A percentile compares a stretch with the other conserved stretches of the same genome.
Evolutionary conservation across 1,140 invertebrate species (phyloP).

Genomic region (Cataglyphis hispanica): DNA sequence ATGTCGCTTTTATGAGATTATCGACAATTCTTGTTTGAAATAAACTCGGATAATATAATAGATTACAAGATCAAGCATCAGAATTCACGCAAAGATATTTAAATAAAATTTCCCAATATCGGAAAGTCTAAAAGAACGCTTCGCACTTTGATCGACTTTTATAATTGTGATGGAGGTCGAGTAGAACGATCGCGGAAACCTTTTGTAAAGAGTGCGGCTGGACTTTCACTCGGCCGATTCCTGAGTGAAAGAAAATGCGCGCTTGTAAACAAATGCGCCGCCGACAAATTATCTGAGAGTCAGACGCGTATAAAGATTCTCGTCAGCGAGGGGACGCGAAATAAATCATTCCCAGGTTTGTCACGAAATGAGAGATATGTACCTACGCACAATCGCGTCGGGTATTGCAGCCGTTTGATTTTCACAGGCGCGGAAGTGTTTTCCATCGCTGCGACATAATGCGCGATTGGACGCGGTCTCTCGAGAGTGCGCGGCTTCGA

Average conservation of each 20-base stretch:
- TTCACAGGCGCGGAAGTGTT: slow-evolving; percentile 60
- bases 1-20: slow-evolving; percentile 37
- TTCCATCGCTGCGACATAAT: slow-evolving; percentile 42
- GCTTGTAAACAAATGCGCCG: slow-evolving; percentile 22
- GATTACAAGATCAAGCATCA: background rate
- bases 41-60: background rate
- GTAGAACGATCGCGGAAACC: slow-evolving; percentile 27
- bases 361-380: slow-evolving; percentile 57
- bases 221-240: slow-evolving; percentile 50
- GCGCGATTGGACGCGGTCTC: slow-evolving; percentile 74
- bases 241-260: slow-evolving; percentile 6
- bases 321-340: slow-evolving; percentile 64
- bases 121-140: slow-evolving; percentile 31
- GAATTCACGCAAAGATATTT: background rate
- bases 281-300: slow-evolving; percentile 47
- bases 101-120: background rate
- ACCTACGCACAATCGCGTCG: slow-evolving; percentile 6
- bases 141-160: slow-evolving; percentile 44
- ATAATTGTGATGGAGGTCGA: slow-evolving; percentile 26
- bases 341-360: slow-evolving; percentile 52
- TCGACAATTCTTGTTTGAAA: background rate
- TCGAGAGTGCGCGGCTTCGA: slow-evolving; percentile 64
- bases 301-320: slow-evolving; percentile 52
- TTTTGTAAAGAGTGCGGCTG: background rate
- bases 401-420: slow-evolving; percentile 51